These are phyloP conservation scores for Plumapathes pennacea DNA, from an alignment of 92 coral and sea anemone species.

Conservation along the genomic window DNA sequence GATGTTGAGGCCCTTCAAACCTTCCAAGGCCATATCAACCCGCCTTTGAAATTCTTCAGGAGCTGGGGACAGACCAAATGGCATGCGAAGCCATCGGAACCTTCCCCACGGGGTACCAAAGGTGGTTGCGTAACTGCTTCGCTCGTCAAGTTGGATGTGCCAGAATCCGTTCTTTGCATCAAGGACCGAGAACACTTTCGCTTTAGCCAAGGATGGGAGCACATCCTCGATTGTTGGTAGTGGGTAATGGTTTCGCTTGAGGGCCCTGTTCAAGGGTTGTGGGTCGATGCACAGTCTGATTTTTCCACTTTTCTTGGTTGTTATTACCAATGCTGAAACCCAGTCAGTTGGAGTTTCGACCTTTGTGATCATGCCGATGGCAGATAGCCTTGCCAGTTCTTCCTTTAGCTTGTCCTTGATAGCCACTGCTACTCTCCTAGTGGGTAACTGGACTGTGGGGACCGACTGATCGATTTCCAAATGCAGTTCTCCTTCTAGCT, in stretches of 20 bases:
- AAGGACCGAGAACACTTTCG: constrained; percentile 49
- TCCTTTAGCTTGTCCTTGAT: constrained; percentile 22
- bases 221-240: constrained; percentile 59
- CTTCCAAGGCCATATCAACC: constrained; percentile 44
- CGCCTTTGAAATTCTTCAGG: constrained; percentile 71
- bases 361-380: constrained; percentile 26
- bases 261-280: constrained; percentile 61
- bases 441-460: constrained; percentile 28
- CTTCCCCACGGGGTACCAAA: constrained; percentile 62
- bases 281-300: constrained; percentile 62
- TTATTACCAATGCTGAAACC: constrained; percentile 51
- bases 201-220: constrained; percentile 50
- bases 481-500: constrained; percentile 26
- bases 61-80: constrained; percentile 56
- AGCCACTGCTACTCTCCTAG: constrained; percentile 28
- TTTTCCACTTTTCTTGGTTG: constrained; percentile 46
- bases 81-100: constrained; percentile 60
- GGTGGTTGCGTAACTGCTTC: constrained; percentile 57
- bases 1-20: constrained; percentile 55
- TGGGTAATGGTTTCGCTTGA: constrained; percentile 60
- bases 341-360: constrained; percentile 39
- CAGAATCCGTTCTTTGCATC: constrained; percentile 71
- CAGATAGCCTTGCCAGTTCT: constrained; percentile 18
- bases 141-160: constrained; percentile 55
- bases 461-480: constrained; percentile 22